phyloP scores from a whole-genome alignment of 2,888 invertebrate genomes.

The Euplagia quadripunctaria region DNA sequence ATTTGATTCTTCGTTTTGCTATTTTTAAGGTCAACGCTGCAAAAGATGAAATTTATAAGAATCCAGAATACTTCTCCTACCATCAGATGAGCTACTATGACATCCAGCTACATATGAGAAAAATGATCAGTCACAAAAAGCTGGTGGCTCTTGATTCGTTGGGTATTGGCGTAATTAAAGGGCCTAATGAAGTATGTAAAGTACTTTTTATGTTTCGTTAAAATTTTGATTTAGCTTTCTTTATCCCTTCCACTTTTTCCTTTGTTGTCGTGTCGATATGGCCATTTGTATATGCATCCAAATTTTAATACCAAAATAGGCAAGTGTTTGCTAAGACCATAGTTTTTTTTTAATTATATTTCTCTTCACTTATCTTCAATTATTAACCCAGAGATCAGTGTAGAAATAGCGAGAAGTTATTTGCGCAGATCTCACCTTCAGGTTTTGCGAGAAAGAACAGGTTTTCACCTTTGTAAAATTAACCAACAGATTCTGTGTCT shows the following conservation, averaged over 20 bases:
- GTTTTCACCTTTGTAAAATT: not conserved
- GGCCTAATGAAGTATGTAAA: slow-evolving; percentile 1
- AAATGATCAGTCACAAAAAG: slow-evolving; percentile 2
- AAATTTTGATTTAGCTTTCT: not conserved
- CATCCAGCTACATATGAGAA: slow-evolving; percentile 11
- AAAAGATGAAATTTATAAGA: slow-evolving; percentile 8
- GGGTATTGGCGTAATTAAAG: not conserved
- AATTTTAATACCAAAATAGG: too few relatives aligned
- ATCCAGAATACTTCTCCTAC: slow-evolving; percentile 18
- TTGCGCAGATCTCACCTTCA: not conserved
- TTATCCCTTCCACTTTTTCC: too few relatives aligned
- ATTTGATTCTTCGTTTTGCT: not conserved
- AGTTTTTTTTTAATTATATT: too few relatives aligned
- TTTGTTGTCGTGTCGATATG: too few relatives aligned
- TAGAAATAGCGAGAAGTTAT: too few relatives aligned
- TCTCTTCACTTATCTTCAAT: too few relatives aligned
- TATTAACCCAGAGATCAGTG: too few relatives aligned
- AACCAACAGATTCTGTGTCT: not conserved
- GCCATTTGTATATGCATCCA: too few relatives aligned
- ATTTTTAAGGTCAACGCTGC: not conserved
- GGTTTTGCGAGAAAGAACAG: not conserved
- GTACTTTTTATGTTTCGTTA: not conserved
- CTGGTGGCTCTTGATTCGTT: not conserved
- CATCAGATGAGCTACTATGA: slow-evolving; percentile 17
- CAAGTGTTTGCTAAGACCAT: too few relatives aligned